Base-by-base conservation (phyloP, 2,888 invertebrate genomes). In the Campaea margaritaria region DNA sequence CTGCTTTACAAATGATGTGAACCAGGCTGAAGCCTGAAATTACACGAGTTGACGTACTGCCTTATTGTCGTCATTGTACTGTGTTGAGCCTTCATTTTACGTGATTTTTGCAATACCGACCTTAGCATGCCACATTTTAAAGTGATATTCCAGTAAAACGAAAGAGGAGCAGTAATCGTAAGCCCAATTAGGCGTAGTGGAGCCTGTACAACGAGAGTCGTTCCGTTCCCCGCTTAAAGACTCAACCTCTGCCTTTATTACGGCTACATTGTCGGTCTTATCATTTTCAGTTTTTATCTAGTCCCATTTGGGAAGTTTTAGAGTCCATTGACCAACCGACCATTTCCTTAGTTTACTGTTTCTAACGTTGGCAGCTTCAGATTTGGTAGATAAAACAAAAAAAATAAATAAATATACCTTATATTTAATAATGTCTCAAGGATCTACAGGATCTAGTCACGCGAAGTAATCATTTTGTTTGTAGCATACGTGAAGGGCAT, bases 161-260 rank as follows among this genome's bases (percentile, higher is more conserved):
- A n/a, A 21, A 45, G 64, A 57, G 64, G 64, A 65, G 71, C 72
- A 66, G 78, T 77, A 79, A 79, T 81, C 79, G 79, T 80, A 79
- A 79, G 79, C 75, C 78, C 79, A 81, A 80, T 81, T 79, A 81
- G 77, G 76, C 80, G 75, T 77, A 77, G 77, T 73, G 72, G 70
- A 74, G 73, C 67, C 72, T 76, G 74, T 69, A 71, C 70, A 69
- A 70, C 70, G 74, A 73, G 72, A 66, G 78, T 75, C 75, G 74
- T 79, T 80, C 74, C 76, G 68, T 63, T 76, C 69, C n/a, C 71
- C 77, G 72, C 74, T 75, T 79, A 71, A 78, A 75, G 73, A 73
- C 73, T 76, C 76, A 79, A 79, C 77, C 79, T 77, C 73, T 70
- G 79, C 67, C 63, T 76, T 78, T 78, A 76, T 76, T 73, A 73